phyloP scores from a whole-genome alignment of 1,140 invertebrate genomes.

The Bilobella aurantiaca region DNA sequence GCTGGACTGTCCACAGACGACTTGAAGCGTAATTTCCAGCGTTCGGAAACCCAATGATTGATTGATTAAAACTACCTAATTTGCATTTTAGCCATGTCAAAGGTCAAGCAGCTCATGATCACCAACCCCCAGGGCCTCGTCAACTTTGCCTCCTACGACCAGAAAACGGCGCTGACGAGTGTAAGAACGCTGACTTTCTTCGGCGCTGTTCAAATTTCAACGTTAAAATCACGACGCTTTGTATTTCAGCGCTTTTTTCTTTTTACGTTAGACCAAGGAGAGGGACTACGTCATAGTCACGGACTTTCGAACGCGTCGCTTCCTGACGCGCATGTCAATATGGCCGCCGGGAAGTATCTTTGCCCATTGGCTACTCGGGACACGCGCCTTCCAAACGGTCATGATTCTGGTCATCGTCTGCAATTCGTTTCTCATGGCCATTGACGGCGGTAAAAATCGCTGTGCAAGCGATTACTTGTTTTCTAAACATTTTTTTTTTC shows the following conservation, averaged over 20 bases:
- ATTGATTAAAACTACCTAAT: too few relatives aligned
- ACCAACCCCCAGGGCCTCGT: constrained; percentile 25
- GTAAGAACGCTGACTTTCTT: too few relatives aligned
- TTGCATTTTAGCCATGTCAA: neutral
- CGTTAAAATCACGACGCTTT: too few relatives aligned
- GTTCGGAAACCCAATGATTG: too few relatives aligned
- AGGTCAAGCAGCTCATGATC: constrained; percentile 11
- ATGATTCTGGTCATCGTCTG: constrained; percentile 26
- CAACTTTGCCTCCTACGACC: constrained; percentile 22
- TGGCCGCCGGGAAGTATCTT: constrained; percentile 25
- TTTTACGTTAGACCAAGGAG: neutral
- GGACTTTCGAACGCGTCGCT: constrained; percentile 22
- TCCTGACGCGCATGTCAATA: constrained; percentile 19
- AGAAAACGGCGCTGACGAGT: neutral
- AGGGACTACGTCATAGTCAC: neutral
- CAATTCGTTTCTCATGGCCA: constrained; percentile 20
- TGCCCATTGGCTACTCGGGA: constrained; percentile 22
- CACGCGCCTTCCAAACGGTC: constrained; percentile 10
- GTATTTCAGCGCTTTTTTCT: too few relatives aligned
- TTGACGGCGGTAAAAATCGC: constrained; percentile 9
- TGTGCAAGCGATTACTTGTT: too few relatives aligned
- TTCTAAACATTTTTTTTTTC: neutral
- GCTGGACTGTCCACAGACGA: constrained; percentile 16
- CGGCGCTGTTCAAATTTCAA: too few relatives aligned
- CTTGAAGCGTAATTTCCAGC: constrained; percentile 20